Conservation (phyloP, 2,113 vertebrate genomes). For the Illadopsis cleaveri region DNA sequence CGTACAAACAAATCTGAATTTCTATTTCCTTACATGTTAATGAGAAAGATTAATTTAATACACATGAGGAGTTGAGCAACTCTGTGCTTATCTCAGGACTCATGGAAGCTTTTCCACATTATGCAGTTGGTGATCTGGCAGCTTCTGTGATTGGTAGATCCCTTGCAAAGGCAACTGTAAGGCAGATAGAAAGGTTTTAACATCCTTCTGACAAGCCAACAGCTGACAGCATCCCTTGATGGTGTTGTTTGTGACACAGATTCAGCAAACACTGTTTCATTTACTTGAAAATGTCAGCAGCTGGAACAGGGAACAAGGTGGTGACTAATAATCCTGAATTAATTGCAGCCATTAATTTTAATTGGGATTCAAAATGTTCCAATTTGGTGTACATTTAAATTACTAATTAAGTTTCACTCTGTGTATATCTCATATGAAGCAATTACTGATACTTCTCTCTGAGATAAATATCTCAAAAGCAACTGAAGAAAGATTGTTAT, state of each 20-base stretch:
- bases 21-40: background rate
- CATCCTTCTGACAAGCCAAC: conserved; percentile 22
- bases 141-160: background rate
- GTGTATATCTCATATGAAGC: conserved; percentile 2
- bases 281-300: conserved; percentile 63
- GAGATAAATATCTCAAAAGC: background rate
- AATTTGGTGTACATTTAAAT: conserved; percentile 62
- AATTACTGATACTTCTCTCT: conserved; percentile 6
- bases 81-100: background rate
- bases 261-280: conserved; percentile 13
- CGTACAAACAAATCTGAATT: background rate
- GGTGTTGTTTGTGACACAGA: background rate
- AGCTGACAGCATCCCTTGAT: conserved; percentile 12
- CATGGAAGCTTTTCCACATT: background rate
- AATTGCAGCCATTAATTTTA: conserved; percentile 66
- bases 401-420: conserved; percentile 52
- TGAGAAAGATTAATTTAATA: conserved; percentile 6
- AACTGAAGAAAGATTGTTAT: background rate
- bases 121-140: background rate
- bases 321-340: conserved; percentile 61
- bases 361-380: conserved; percentile 55
- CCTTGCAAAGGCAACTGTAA: background rate
- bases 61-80: background rate
- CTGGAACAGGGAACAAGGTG: conserved; percentile 35
- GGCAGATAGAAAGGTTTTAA: conserved; percentile 25